Percentiles rank a stretch among this genome's conserved stretches.
Conservation (phyloP, 2,797 vertebrate genomes). For the Brotula barbata region DNA sequence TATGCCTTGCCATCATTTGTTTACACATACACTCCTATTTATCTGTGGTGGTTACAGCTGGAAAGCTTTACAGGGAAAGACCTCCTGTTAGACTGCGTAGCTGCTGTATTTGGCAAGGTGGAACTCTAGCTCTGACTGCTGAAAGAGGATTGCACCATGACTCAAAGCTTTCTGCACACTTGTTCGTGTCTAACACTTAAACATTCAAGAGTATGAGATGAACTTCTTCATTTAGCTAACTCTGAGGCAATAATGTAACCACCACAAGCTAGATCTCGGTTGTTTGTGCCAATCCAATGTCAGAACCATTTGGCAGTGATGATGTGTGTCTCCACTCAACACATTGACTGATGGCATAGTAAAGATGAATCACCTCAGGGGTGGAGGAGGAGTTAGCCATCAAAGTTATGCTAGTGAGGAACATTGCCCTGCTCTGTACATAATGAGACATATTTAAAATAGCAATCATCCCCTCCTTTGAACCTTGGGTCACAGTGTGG, state of each 20-base stretch:
- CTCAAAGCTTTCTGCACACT: conserved; percentile 29
- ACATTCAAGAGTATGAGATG: neutral
- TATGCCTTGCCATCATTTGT: conserved; percentile 53
- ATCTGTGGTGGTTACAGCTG: conserved; percentile 41
- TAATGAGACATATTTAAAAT: conserved; percentile 81
- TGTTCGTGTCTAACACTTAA: conserved; percentile 20
- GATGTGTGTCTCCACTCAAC: conserved; percentile 47
- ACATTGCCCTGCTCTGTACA: conserved; percentile 71
- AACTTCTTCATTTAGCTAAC: conserved; percentile 9
- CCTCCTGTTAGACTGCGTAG: conserved; percentile 32
- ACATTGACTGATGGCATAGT: conserved; percentile 65
- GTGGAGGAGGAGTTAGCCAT: conserved; percentile 48
- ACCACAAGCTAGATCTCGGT: conserved; percentile 9
- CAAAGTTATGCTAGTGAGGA: conserved; percentile 50
- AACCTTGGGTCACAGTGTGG: conserved; percentile 66
- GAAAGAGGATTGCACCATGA: conserved; percentile 1
- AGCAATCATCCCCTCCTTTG: conserved; percentile 76
- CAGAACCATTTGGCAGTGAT: conserved; percentile 31
- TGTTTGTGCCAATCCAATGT: conserved; percentile 44
- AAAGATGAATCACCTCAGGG: conserved; percentile 62
- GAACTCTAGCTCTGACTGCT: conserved; percentile 24
- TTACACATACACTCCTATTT: conserved; percentile 37
- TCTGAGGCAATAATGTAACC: conserved; percentile 14
- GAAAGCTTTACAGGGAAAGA: conserved; percentile 32
- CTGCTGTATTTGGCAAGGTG: conserved; percentile 15